A percentile compares a stretch with the other conserved stretches of the same genome.
phyloP scores from a whole-genome alignment of 2,113 vertebrate species.

The Dicentrarchus labrax region DNA sequence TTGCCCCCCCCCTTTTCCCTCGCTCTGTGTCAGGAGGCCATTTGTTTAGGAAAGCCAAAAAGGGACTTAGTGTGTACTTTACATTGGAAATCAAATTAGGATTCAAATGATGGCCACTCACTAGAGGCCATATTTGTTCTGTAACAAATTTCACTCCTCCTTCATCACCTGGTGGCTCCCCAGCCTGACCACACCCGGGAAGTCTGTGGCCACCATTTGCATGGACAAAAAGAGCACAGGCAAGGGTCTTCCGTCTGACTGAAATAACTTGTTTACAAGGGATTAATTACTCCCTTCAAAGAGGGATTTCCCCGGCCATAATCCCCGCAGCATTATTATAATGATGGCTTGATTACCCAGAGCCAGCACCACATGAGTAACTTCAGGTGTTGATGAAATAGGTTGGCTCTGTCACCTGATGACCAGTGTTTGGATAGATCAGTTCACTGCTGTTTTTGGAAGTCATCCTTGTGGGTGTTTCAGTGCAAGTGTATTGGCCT shows the following conservation, averaged over 20 bases:
- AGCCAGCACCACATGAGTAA: slow-evolving; percentile 5
- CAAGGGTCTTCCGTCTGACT: slow-evolving; percentile 73
- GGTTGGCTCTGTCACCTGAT: slow-evolving; percentile 42
- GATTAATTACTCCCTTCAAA: slow-evolving; percentile 38
- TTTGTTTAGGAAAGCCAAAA: slow-evolving; percentile 86
- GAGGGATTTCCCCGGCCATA: slow-evolving; percentile 28
- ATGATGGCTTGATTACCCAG: slow-evolving; percentile 6
- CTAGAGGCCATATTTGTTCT: slow-evolving; percentile 79
- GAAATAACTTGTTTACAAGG: slow-evolving; percentile 66
- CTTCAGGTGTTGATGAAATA: slow-evolving; percentile 41
- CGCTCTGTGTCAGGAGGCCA: slow-evolving; percentile 59
- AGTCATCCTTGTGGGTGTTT: not conserved
- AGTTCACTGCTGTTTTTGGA: slow-evolving; percentile 45
- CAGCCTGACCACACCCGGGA: slow-evolving; percentile 84
- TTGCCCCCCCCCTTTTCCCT: not conserved
- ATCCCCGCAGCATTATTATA: slow-evolving; percentile 20
- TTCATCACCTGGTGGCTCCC: slow-evolving; percentile 80
- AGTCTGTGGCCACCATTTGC: slow-evolving; percentile 83
- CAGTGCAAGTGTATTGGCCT: not conserved
- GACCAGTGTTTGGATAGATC: slow-evolving; percentile 58
- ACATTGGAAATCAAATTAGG: slow-evolving; percentile 85
- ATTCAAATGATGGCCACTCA: slow-evolving; percentile 84
- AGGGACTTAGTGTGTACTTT: slow-evolving; percentile 82
- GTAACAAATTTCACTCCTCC: slow-evolving; percentile 82
- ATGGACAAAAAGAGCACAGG: slow-evolving; percentile 73